Percentiles rank a stretch among this genome's conserved stretches.
Conservation (phyloP, 2,888 invertebrate species). For the Lingula anatina region DNA sequence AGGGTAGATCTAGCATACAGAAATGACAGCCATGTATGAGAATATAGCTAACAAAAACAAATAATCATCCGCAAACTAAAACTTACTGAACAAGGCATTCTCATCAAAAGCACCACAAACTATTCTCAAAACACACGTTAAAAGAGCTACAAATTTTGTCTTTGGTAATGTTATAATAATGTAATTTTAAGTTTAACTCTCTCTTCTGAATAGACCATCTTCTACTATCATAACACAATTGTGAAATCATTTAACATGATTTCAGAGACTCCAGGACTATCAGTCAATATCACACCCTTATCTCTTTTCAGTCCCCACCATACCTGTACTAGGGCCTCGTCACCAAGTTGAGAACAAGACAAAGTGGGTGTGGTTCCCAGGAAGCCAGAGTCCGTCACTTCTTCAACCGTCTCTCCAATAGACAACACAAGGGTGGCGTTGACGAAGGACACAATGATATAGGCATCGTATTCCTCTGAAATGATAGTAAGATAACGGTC, state of each 20-base stretch:
- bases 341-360: constrained; percentile 95
- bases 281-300: too few species aligned
- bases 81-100: too few species aligned
- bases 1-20: constrained; percentile 72
- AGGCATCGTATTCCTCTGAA: constrained; percentile 95
- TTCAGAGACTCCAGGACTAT: too few species aligned
- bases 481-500: constrained; percentile 10
- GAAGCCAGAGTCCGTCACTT: constrained; percentile 99
- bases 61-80: too few species aligned
- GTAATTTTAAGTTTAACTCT: too few species aligned
- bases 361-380: constrained; percentile 96
- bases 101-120: neutral
- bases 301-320: too few species aligned
- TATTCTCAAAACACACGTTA: too few species aligned
- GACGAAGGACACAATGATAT: constrained; percentile 99
- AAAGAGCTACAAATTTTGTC: too few species aligned
- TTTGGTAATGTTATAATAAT: too few species aligned
- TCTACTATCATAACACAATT: too few species aligned
- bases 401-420: constrained; percentile 99
- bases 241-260: too few species aligned
- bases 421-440: constrained; percentile 96
- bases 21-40: neutral
- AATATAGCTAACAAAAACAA: neutral
- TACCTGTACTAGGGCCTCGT: constrained; percentile 95
- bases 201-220: too few species aligned